Percentiles rank a stretch among this genome's conserved stretches.
Evolutionary conservation across 2,797 vertebrate genomes (phyloP).

Genomic region (Paedocypris micromegethes): DNA sequence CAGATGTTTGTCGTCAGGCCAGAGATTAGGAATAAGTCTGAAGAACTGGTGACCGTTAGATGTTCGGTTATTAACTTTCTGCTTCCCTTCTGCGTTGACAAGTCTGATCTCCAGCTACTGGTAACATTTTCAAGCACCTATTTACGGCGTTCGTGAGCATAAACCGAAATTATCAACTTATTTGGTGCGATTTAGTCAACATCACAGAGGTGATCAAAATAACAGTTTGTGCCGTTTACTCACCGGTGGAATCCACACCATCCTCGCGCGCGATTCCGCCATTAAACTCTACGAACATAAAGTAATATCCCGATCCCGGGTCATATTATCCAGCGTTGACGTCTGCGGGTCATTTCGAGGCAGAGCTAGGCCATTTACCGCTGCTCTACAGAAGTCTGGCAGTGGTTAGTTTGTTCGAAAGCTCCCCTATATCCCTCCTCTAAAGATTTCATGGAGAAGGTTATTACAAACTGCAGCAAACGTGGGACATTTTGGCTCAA

Average conservation of each 20-base stretch:
- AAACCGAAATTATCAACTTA: not conserved
- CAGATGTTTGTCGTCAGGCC: too few species aligned
- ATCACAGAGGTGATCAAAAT: slow-evolving; percentile 42
- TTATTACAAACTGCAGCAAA: slow-evolving; percentile 48
- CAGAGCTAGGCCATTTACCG: slow-evolving; percentile 36
- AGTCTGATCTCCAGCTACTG: slow-evolving; percentile 9
- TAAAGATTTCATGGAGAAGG: slow-evolving; percentile 52
- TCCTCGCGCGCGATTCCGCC: slow-evolving; percentile 45
- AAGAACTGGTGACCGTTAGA: slow-evolving; percentile 2
- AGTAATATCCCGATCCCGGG: slow-evolving; percentile 52
- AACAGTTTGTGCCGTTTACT: slow-evolving; percentile 55
- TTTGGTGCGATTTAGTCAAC: slow-evolving; percentile 12
- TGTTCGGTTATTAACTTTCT: not conserved
- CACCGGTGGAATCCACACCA: slow-evolving; percentile 71
- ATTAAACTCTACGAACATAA: slow-evolving; percentile 48
- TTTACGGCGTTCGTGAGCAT: too few species aligned
- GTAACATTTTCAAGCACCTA: not conserved
- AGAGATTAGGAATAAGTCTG: too few species aligned
- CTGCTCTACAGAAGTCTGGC: slow-evolving; percentile 48
- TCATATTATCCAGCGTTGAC: slow-evolving; percentile 37
- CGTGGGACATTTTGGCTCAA: slow-evolving; percentile 62
- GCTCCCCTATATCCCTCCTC: slow-evolving; percentile 58
- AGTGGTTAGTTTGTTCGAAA: slow-evolving; percentile 64
- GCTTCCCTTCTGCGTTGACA: slow-evolving; percentile 1
- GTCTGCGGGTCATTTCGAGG: slow-evolving; percentile 36